A percentile compares a stretch with the other conserved stretches of the same genome.
Conservation (phyloP, 2,113 vertebrate genomes). For the Monarcha castaneiventris region DNA sequence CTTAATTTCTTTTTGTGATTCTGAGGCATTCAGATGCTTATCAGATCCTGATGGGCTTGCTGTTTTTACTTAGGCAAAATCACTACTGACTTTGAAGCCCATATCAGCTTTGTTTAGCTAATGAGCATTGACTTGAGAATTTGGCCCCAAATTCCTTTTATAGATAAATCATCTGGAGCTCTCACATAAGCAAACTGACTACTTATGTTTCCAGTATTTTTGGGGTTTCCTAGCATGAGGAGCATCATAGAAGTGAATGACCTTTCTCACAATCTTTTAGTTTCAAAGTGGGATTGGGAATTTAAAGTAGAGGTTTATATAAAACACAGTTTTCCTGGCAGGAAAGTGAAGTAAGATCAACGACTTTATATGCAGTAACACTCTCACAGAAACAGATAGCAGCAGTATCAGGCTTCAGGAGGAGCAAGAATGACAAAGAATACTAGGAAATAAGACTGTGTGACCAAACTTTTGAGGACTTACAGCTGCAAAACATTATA, state of each 20-base stretch:
- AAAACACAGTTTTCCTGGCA: not conserved
- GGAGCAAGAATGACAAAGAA: not conserved
- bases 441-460: not conserved
- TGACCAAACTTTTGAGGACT: not conserved
- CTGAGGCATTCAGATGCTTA: constrained; percentile 19
- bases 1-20: constrained; percentile 34
- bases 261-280: not conserved
- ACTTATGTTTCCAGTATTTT: constrained; percentile 33
- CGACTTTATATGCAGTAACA: not conserved
- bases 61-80: constrained; percentile 57
- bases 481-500: constrained; percentile 50
- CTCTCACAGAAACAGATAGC: constrained; percentile 5
- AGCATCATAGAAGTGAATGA: not conserved
- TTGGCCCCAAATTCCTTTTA: constrained; percentile 37
- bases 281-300: not conserved
- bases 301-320: not conserved
- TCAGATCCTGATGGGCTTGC: constrained; percentile 34
- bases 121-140: constrained; percentile 53
- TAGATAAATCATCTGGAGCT: constrained; percentile 54
- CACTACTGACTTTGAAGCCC: constrained; percentile 51
- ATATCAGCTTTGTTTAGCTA: constrained; percentile 40
- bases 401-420: not conserved
- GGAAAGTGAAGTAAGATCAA: not conserved
- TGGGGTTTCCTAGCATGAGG: not conserved
- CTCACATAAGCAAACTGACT: not conserved